Base-by-base conservation (phyloP, 2,888 invertebrate genomes). In the Saturnia japonica region DNA sequence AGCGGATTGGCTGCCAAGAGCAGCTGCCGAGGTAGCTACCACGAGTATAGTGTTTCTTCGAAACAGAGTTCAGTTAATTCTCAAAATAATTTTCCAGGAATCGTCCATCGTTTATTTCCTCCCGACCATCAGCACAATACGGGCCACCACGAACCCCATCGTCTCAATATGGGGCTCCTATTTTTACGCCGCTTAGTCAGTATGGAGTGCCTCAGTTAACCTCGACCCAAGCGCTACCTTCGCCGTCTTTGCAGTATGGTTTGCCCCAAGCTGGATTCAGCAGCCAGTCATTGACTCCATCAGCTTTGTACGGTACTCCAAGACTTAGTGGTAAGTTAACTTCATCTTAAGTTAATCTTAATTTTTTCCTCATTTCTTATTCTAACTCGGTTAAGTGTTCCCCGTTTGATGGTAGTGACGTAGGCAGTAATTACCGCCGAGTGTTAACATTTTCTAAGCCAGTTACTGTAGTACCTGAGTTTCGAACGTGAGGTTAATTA, bases 91-190 rank as follows among this genome's bases (percentile, higher is more conserved):
- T 34, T 83, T 84, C 9, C 77, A 86, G 84, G 75, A 84, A 85
- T 66, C 88, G 90, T 64, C 93, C 91, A 45, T 84, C 91, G 19
- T 87, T 47, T n/a, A 16, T 60, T 12, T 69, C 72, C 12, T 71
- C 75, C 12, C 74, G 60, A 0, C 60, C 72, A 9, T 72, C 42
- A 60, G 28, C 67, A 1, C 72, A 73, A 66, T 77, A 77, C 51
- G 73, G 74, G 9, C 68, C 74, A 45, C 66, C 71, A 43, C 57
- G 14, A 14, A 68, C 71, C 3, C 77, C 83, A 7, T 82, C 82
- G 3, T 76, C 77, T 14, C 81, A 83, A 64, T 95, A 94, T 72
- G 87, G 93, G 67, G 85, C 94, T n/a, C 94, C 93, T 7, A 67
- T 74, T 6, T 72, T 72, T 12, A 75, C 72, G 72, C 34, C 72